These are phyloP conservation scores for Caenorhabditis uteleia DNA, from an alignment of 2,888 invertebrate genomes.

Conservation along the genomic window DNA sequence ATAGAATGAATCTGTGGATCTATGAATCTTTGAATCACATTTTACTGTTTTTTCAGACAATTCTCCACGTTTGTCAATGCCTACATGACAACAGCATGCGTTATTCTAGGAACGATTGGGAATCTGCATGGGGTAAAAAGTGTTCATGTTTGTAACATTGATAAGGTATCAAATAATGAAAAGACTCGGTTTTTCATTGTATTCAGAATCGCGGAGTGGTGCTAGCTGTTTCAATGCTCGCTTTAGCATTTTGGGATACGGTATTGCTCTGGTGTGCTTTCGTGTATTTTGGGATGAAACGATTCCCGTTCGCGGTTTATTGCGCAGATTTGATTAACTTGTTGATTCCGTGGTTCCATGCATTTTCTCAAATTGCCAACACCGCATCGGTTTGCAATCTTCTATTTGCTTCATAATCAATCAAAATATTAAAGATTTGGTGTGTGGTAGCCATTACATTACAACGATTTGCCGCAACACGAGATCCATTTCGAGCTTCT, in stretches of 20 bases:
- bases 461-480: slow-evolving; percentile 63
- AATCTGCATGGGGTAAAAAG: slow-evolving; percentile 58
- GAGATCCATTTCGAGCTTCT: slow-evolving; percentile 62
- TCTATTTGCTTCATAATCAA: not conserved
- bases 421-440: slow-evolving; percentile 56
- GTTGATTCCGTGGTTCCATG: slow-evolving; percentile 59
- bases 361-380: slow-evolving; percentile 61
- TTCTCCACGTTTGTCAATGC: slow-evolving; percentile 57
- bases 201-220: slow-evolving; percentile 61
- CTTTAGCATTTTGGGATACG: slow-evolving; percentile 66
- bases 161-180: slow-evolving; percentile 41
- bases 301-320: slow-evolving; percentile 16
- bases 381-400: slow-evolving; percentile 60
- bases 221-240: slow-evolving; percentile 60
- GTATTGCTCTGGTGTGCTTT: slow-evolving; percentile 63
- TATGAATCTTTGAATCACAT: not conserved
- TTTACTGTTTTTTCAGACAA: slow-evolving; percentile 21
- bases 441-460: slow-evolving; percentile 64
- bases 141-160: slow-evolving; percentile 60
- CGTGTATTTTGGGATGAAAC: slow-evolving; percentile 62
- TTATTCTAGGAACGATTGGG: slow-evolving; percentile 59
- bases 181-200: not conserved
- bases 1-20: not conserved
- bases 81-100: slow-evolving; percentile 55
- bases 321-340: slow-evolving; percentile 36